These are phyloP conservation scores for Circaetus gallicus DNA, from an alignment of 2,113 vertebrate genomes.

Conservation along the genomic window DNA sequence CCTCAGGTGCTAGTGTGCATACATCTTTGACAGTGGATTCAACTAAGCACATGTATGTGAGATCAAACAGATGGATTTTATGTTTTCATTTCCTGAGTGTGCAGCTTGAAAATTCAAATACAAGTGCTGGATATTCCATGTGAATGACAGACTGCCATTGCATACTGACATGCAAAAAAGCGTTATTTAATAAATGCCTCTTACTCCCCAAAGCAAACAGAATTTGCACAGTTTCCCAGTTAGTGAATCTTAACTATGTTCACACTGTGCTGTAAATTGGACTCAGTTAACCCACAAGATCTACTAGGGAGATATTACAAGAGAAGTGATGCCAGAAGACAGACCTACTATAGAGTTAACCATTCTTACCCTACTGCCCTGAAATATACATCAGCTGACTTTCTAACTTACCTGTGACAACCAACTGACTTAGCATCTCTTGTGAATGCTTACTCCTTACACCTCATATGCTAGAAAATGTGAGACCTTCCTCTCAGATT, in stretches of 20 bases:
- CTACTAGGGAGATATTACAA: background rate
- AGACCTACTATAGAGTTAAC: background rate
- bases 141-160: background rate
- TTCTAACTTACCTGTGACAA: background rate
- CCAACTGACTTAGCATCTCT: background rate
- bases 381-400: background rate
- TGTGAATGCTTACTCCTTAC: background rate
- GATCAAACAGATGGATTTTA: background rate
- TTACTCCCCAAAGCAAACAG: background rate
- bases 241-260: background rate
- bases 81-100: background rate
- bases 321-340: background rate
- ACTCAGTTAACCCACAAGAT: background rate
- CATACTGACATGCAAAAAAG: background rate
- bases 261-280: background rate
- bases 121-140: background rate
- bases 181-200: background rate
- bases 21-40: background rate
- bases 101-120: background rate
- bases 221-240: background rate
- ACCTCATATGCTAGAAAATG: background rate
- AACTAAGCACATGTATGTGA: background rate
- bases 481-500: background rate
- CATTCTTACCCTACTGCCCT: background rate
- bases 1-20: background rate